Evolutionary conservation across 2,888 invertebrate species (phyloP), one percentile per base, ranked within the genome.

Genomic region (Mythimna lalbum): DNA sequence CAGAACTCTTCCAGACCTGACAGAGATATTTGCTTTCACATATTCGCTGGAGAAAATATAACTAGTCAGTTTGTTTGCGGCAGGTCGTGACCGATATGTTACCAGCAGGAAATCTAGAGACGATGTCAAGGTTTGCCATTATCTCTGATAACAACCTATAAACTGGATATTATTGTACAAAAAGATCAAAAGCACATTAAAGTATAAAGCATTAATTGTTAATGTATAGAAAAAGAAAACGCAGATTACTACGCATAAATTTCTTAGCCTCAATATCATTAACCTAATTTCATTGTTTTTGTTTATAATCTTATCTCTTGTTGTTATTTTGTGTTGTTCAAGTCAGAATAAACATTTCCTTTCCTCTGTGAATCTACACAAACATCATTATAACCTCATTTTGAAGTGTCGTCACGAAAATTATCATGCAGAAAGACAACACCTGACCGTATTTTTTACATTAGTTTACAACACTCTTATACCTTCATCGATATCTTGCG

Each of bases 401-500:
- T 39, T 1, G 17, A 36, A 4, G 31, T 21, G 31, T 36, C 55
- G 56, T 56, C 12, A 52, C 3, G n/a, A 27, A 23, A 14, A 49
- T 17, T 36, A 36, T 62, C 53, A 79, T 75, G 59, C 72, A 71
- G 5, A 17, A 31, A 47, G 23, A 57, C 33, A 61, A 61, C 36
- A 69, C 7, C 39, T 27, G 52, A 57, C 31, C 5, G 14, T 47
- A 23, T 47, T 56, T 47, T 60, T 52, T 47, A 52, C 33, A 61
- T 50, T 56, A 78, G n/a, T 70, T 67, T 59, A 49, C 31, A 59
- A 31, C 47, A 60, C 43, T 77, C 63, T 61, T 59, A 59, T 87
- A 94, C 95, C 96, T 92, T 96, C 96, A 80, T 95, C 96, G 60
- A 95, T 95, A 72, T 96, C 96, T 79, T 94, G 95, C 14, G 95